Conservation (phyloP, 2,113 vertebrate genomes). For the Crotophaga sulcirostris region DNA sequence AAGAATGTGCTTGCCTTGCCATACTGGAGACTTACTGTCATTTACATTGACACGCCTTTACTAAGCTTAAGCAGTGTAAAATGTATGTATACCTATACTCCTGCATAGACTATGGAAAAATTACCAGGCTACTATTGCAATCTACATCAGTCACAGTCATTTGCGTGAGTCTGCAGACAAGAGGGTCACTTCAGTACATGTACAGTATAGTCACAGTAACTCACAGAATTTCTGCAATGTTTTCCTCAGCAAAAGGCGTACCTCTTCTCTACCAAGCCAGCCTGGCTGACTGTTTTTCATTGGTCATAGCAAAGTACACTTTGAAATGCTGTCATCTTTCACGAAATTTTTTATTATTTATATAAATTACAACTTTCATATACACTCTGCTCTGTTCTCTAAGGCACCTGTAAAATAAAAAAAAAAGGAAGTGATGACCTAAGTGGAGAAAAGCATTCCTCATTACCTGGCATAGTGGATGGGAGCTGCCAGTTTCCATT, state of each 20-base stretch:
- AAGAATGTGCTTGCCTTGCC: neutral
- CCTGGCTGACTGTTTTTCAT: neutral
- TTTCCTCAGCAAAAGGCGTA: neutral
- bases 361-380: neutral
- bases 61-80: neutral
- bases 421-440: neutral
- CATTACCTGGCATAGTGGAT: neutral
- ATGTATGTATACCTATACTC: neutral
- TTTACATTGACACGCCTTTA: neutral
- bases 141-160: neutral
- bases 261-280: neutral
- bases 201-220: neutral
- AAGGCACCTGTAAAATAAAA: neutral
- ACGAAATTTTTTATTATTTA: neutral
- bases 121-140: neutral
- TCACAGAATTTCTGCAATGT: neutral
- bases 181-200: neutral
- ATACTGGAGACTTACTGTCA: neutral
- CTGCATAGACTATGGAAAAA: neutral
- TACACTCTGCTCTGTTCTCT: neutral
- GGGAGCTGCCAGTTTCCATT: neutral
- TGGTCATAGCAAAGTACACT: neutral
- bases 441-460: neutral
- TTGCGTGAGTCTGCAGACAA: neutral
- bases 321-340: neutral